Base-by-base conservation (phyloP, 2,888 invertebrate genomes). In the Idaea aversata region DNA sequence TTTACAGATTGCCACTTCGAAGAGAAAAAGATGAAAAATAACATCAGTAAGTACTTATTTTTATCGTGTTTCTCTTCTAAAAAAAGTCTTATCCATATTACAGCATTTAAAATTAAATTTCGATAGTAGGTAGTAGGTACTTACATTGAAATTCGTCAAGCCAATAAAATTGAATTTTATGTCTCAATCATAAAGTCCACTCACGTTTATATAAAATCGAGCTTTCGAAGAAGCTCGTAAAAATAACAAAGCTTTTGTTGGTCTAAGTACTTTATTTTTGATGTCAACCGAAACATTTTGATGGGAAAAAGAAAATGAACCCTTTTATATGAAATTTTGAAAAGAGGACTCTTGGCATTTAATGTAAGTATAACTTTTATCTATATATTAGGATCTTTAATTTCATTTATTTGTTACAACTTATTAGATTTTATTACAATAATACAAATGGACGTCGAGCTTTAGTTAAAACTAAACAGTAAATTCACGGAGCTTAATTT, bases 121-220 rank as follows among this genome's bases (percentile, higher is more conserved):
- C 4, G 13, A 47, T 10, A 47, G 25, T 25, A 25, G 25, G 25
- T 25, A 36, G 10, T 36, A 36, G 36, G 47, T 47, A 47, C 13
- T 7, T 47, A 47, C 47, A 47, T 47, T 47, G 47, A 47, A 47
- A 47, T 47, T 47, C 47, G 47, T 47, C 47, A 47, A 13, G 10
- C 47, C 59, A 59, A 59, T 34, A 59, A 59, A 59, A 59, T 34
- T 59, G 59, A 34, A 25, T 34, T 59, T 59, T 59, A 59, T 34
- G 59, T 59, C 25, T 59, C 34, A 13, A 59, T 34, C 59, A 59
- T 59, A 59, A 59, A 78, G 73, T 77, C 75, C 62, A 66, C 72
- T 69, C 78, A 78, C 78, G 77, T 78, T 75, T 70, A 68, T 69
- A 70, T 74, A 74, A 75, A 75, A 68, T 68, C 67, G 66, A 70